These are phyloP conservation scores for Clarias pachynema DNA, from an alignment of 2,797 vertebrate genomes.

Conservation along the genomic window DNA sequence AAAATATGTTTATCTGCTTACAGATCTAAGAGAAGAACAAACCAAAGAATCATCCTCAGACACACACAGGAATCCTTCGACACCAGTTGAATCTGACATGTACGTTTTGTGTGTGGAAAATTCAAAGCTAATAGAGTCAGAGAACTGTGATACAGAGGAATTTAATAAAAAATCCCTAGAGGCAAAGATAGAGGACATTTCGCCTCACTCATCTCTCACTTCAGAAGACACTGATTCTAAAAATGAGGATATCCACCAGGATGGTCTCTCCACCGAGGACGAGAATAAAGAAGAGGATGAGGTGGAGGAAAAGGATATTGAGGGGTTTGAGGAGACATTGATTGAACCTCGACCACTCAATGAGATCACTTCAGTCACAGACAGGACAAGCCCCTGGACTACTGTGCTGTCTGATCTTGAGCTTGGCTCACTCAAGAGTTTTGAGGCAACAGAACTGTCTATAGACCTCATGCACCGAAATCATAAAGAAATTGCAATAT, in stretches of 20 bases:
- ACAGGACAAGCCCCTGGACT: conserved; percentile 94
- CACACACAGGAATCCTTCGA: conserved; percentile 31
- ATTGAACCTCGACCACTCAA: conserved; percentile 87
- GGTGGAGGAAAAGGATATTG: conserved; percentile 64
- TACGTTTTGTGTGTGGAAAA: conserved; percentile 13
- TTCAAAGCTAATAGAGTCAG: conserved; percentile 35
- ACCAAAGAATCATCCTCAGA: conserved; percentile 52
- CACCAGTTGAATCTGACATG: conserved; percentile 41
- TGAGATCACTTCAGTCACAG: conserved; percentile 85
- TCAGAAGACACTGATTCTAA: conserved; percentile 36
- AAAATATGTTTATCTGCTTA: conserved; percentile 8
- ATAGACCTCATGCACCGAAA: conserved; percentile 31
- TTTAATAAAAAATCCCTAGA: conserved; percentile 42
- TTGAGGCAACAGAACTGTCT: conserved; percentile 45
- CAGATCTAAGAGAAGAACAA: conserved; percentile 64
- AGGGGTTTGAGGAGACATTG: conserved; percentile 87
- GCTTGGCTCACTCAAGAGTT: conserved; percentile 62
- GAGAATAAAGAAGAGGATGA: conserved; percentile 44
- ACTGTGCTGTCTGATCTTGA: conserved; percentile 84
- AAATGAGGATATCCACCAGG: conserved; percentile 19
- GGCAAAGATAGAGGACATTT: conserved; percentile 39
- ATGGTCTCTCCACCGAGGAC: neutral
- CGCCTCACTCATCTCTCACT: conserved; percentile 41
- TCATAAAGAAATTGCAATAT: conserved; percentile 32
- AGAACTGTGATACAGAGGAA: conserved; percentile 44